A percentile compares a stretch with the other conserved stretches of the same genome.
Evolutionary conservation across 1,140 invertebrate species (phyloP).

Genomic region (Maconellicoccus hirsutus): DNA sequence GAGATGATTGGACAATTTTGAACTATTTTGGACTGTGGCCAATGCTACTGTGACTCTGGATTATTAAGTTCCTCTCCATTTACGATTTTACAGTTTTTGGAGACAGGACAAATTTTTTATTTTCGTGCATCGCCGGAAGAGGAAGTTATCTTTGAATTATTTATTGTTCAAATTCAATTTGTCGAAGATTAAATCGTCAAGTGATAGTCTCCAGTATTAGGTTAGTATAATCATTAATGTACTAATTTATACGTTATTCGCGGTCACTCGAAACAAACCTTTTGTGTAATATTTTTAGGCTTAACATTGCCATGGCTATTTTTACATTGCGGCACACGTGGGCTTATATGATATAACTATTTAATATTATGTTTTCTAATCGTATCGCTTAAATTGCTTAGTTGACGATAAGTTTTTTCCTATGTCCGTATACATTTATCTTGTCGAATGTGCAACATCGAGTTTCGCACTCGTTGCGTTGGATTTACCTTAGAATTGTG

Average conservation of each 20-base stretch:
- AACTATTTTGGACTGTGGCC: not conserved
- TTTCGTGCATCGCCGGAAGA: slow-evolving; percentile 15
- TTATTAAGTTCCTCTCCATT: slow-evolving; percentile 14
- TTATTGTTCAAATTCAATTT: not conserved
- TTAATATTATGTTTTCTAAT: not conserved
- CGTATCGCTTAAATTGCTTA: not conserved
- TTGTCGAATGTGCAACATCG: no score
- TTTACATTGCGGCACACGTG: slow-evolving; percentile 21
- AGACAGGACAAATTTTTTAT: slow-evolving; percentile 16
- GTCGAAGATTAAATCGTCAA: not conserved
- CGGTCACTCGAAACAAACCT: slow-evolving; percentile 7
- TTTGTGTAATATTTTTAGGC: slow-evolving; percentile 22
- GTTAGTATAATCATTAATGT: not conserved
- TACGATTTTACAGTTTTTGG: slow-evolving; percentile 12
- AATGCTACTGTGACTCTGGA: slow-evolving; percentile 2
- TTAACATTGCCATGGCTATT: slow-evolving; percentile 22
- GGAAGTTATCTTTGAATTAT: slow-evolving; percentile 1
- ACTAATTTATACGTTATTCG: not conserved
- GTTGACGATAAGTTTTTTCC: not conserved
- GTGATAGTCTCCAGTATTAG: not conserved
- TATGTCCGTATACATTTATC: not conserved
- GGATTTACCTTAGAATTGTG: not conserved
- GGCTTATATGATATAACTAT: slow-evolving; percentile 10
- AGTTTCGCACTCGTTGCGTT: no score
- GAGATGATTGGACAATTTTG: not conserved